phyloP scores from a whole-genome alignment of 2,113 vertebrate species.

The Eonycteris spelaea region DNA sequence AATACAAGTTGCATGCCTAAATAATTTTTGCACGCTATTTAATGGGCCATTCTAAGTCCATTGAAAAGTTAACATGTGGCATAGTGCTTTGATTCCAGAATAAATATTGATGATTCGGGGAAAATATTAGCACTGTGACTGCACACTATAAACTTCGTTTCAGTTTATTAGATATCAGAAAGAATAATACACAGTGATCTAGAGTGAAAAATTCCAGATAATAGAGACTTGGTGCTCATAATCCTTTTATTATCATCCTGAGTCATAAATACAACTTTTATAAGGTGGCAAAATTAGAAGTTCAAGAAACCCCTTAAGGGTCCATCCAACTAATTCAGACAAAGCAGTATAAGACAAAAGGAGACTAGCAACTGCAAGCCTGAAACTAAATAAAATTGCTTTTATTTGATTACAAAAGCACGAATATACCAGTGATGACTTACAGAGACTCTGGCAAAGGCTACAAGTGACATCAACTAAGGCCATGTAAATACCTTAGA shows the following conservation, averaged over 20 bases:
- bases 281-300: slow-evolving; percentile 48
- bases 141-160: slow-evolving; percentile 29
- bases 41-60: background rate
- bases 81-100: slow-evolving; percentile 42
- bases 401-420: slow-evolving; percentile 19
- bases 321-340: background rate
- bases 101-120: slow-evolving; percentile 6
- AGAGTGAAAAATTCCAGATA: background rate
- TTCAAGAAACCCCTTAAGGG: slow-evolving; percentile 1
- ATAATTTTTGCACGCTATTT: slow-evolving; percentile 53
- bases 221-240: background rate
- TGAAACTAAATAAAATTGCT: slow-evolving; percentile 22
- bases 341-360: background rate
- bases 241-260: slow-evolving; percentile 37
- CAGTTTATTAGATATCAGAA: background rate
- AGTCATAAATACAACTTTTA: slow-evolving; percentile 44
- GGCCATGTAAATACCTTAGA: background rate
- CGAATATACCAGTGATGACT: background rate
- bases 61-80: background rate
- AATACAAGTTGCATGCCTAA: background rate
- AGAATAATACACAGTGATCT: slow-evolving; percentile 30
- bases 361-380: background rate
- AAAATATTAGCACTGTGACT: slow-evolving; percentile 34
- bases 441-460: background rate
- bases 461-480: background rate